phyloP scores from a whole-genome alignment of 2,113 vertebrate genomes.

The Oncorhynchus masou region DNA sequence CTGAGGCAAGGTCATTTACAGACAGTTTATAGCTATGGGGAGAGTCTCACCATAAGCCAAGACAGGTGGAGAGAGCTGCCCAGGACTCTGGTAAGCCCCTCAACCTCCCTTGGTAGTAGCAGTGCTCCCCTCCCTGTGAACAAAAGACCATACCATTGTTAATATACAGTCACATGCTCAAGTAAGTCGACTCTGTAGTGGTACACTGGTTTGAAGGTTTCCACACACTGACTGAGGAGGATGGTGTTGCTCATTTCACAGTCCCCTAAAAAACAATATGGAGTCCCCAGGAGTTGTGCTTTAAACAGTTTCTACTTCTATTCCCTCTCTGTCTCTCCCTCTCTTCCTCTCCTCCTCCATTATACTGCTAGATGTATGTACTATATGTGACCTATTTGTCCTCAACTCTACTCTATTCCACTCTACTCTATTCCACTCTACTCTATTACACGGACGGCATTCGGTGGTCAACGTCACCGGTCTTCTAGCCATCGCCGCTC shows the following conservation, averaged over 20 bases:
- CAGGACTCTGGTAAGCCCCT: conserved; percentile 80
- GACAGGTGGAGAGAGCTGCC: conserved; percentile 88
- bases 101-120: conserved; percentile 91
- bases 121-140: conserved; percentile 87
- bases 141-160: conserved; percentile 4
- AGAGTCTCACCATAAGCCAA: conserved; percentile 81
- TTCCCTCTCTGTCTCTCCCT: not conserved
- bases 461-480: too few species aligned
- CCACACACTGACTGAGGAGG: not conserved
- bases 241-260: not conserved
- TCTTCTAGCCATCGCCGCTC: too few species aligned
- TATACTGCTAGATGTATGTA: not conserved
- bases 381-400: conserved; percentile 62
- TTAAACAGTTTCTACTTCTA: not conserved
- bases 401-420: not conserved
- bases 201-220: not conserved
- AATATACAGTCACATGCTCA: not conserved
- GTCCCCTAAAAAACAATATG: not conserved
- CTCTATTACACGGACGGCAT: too few species aligned
- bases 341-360: not conserved
- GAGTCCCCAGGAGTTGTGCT: not conserved
- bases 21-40: not conserved
- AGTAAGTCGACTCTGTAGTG: too few species aligned
- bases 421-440: conserved; percentile 22
- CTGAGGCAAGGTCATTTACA: too few species aligned